phyloP scores from a whole-genome alignment of 2,888 invertebrate genomes.

The Thecocarcelia acutangulata region DNA sequence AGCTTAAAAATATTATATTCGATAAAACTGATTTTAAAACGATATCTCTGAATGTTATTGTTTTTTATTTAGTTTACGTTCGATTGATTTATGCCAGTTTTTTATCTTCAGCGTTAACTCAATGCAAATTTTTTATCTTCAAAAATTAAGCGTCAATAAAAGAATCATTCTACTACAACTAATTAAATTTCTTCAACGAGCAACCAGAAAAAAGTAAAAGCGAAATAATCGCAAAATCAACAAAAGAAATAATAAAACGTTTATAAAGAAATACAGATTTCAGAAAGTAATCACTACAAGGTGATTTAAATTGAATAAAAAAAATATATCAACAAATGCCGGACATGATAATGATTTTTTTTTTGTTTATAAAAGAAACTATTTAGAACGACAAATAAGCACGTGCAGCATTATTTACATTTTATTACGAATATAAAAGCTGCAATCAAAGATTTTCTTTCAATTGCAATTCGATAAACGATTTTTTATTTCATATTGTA shows the following conservation, averaged over 20 bases:
- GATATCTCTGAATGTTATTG: too few species aligned
- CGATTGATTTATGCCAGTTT: neutral
- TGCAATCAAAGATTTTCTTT: constrained; percentile 12
- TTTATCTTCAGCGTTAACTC: neutral
- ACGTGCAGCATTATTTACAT: constrained; percentile 24
- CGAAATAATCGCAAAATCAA: neutral
- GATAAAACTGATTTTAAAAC: too few species aligned
- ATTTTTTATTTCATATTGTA: constrained; percentile 13
- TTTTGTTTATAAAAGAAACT: neutral
- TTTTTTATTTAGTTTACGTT: too few species aligned
- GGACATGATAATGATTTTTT: constrained; percentile 39
- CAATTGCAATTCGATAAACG: constrained; percentile 25
- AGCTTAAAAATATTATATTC: neutral
- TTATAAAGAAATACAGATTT: constrained; percentile 3
- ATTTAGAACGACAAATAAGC: neutral
- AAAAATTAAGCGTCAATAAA: neutral
- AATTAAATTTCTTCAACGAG: too few species aligned
- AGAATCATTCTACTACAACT: neutral
- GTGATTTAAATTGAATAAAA: constrained; percentile 39
- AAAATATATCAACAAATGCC: constrained; percentile 29
- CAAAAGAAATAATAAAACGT: neutral
- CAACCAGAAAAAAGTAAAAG: neutral
- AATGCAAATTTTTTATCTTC: neutral
- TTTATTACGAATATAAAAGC: neutral
- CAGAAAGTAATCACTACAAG: constrained; percentile 36